A percentile compares a stretch with the other conserved stretches of the same genome.
Conservation (phyloP, 2,797 vertebrate genomes). For the Cottoperca gobio region DNA sequence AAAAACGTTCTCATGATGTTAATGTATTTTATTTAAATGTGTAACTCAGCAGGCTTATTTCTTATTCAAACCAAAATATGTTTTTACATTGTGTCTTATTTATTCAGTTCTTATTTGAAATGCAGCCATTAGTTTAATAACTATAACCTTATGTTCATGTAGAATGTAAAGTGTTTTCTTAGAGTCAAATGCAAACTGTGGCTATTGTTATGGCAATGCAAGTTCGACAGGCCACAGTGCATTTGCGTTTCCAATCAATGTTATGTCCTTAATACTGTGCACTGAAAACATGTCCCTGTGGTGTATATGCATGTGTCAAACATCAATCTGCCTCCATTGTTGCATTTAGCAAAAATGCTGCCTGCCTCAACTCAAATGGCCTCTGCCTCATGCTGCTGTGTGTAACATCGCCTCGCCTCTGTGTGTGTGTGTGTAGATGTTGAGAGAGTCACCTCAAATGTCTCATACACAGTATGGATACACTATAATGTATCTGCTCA, state of each 20-base stretch:
- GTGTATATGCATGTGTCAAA: constrained; percentile 46
- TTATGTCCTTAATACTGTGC: constrained; percentile 49
- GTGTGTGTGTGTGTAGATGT: constrained; percentile 4
- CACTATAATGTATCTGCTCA: constrained; percentile 39
- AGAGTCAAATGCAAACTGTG: constrained; percentile 55
- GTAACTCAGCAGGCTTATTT: constrained; percentile 45
- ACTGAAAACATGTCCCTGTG: constrained; percentile 50
- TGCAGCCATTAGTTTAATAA: constrained; percentile 33
- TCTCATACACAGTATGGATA: constrained; percentile 25
- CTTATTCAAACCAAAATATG: constrained; percentile 76
- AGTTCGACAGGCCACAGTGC: constrained; percentile 24
- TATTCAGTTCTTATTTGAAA: constrained; percentile 63
- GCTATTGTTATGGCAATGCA: constrained; percentile 61
- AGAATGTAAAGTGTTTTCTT: constrained; percentile 33
- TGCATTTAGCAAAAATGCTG: constrained; percentile 43
- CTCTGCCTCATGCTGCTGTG: no score
- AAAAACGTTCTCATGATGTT: constrained; percentile 45
- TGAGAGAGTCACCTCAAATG: constrained; percentile 39
- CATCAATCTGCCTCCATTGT: constrained; percentile 56
- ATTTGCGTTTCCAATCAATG: constrained; percentile 51
- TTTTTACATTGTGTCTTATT: constrained; percentile 72
- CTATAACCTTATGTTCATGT: constrained; percentile 28
- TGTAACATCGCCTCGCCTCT: not conserved
- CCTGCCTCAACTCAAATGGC: constrained; percentile 60
- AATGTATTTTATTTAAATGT: constrained; percentile 57